Percentiles rank a stretch among this genome's conserved stretches.
These are phyloP conservation scores for Liolophura sinensis DNA, from an alignment of 1,140 invertebrate species.

Conservation along the genomic window DNA sequence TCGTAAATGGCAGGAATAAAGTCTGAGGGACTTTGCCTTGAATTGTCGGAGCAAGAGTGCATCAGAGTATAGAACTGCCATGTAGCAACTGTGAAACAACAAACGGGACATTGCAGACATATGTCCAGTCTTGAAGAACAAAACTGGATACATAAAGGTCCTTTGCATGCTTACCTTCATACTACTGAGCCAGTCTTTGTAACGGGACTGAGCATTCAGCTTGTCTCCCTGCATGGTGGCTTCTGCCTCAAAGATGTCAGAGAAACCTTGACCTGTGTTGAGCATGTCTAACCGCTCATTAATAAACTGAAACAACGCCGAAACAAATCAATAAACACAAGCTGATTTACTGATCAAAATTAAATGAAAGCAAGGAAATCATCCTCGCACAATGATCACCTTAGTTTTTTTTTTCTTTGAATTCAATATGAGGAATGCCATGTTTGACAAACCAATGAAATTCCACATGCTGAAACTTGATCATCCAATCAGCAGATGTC, in stretches of 20 bases:
- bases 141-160: constrained; percentile 4
- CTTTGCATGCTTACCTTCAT: constrained; percentile 62
- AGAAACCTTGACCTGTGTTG: constrained; percentile 84
- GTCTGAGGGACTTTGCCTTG: constrained; percentile 5
- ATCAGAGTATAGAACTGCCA: not conserved
- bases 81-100: constrained; percentile 1
- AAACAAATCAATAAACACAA: not conserved
- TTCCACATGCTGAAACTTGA: no score
- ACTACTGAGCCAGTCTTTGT: constrained; percentile 72
- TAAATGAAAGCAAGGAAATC: not conserved
- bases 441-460: no score
- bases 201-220: constrained; percentile 75
- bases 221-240: constrained; percentile 84
- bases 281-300: constrained; percentile 88
- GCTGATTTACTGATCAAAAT: not conserved
- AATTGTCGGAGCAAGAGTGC: not conserved
- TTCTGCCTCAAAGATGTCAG: constrained; percentile 94
- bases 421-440: no score
- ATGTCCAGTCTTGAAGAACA: constrained; percentile 9
- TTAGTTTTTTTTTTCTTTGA: no score
- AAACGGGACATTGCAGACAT: constrained; percentile 5
- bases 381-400: not conserved
- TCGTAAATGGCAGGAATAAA: no score
- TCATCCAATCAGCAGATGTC: no score
- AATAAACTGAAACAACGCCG: constrained; percentile 73